Conservation (phyloP, 92 coral and sea anemone genomes). For the Umimayanthus kanabou region DNA sequence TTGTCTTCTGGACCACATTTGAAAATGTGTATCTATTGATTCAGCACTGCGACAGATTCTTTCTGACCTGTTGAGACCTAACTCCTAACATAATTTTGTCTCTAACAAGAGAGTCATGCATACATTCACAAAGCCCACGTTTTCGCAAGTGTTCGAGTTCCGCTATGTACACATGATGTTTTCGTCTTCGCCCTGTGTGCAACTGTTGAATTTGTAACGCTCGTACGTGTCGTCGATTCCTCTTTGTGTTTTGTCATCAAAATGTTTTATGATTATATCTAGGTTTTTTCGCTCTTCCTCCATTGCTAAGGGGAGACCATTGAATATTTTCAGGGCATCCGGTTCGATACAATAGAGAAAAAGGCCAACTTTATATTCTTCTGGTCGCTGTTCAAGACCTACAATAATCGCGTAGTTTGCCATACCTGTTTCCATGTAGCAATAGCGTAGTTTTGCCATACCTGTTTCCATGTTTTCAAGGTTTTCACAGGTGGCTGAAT, state of each 20-base stretch:
- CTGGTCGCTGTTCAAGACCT: constrained; percentile 28
- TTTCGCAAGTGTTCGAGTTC: constrained; percentile 40
- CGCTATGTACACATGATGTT: constrained; percentile 36
- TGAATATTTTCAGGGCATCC: constrained; percentile 28
- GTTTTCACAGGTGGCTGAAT: neutral
- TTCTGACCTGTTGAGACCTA: constrained; percentile 32
- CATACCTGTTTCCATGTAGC: too few relatives aligned
- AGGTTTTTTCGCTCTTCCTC: constrained; percentile 38
- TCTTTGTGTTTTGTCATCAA: constrained; percentile 26
- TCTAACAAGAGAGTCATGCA: constrained; percentile 39
- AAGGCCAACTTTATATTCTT: constrained; percentile 29
- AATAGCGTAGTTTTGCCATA: constrained; percentile 38
- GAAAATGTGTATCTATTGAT: constrained; percentile 41
- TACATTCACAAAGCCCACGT: constrained; percentile 45
- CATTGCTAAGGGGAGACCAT: constrained; percentile 39
- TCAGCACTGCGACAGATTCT: constrained; percentile 39
- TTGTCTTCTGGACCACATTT: constrained; percentile 11
- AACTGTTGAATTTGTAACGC: constrained; percentile 39
- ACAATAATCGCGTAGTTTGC: too few relatives aligned
- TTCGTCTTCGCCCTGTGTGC: constrained; percentile 28
- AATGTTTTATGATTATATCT: constrained; percentile 6
- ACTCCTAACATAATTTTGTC: constrained; percentile 44
- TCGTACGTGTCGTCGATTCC: constrained; percentile 43
- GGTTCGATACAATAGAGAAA: constrained; percentile 41
- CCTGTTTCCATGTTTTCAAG: constrained; percentile 41